phyloP scores from a whole-genome alignment of 1,140 invertebrate species.

The Hylyphantes graminicola region DNA sequence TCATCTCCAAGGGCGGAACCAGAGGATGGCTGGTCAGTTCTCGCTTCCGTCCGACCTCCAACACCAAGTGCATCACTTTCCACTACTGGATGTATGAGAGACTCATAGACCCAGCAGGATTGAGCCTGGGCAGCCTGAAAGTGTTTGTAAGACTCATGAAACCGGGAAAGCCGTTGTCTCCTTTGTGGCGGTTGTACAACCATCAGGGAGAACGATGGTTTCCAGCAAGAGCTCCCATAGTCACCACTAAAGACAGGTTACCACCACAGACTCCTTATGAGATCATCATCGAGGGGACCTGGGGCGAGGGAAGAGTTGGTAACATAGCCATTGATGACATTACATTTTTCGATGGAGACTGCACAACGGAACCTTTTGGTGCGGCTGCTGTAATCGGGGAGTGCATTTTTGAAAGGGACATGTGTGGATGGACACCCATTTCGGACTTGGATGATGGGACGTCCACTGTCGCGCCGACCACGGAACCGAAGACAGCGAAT shows the following conservation, averaged over 20 bases:
- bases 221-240: constrained; percentile 70
- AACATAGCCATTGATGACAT: constrained; percentile 77
- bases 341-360: constrained; percentile 75
- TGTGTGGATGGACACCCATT: constrained; percentile 75
- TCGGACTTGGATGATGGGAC: constrained; percentile 63
- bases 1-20: constrained; percentile 69
- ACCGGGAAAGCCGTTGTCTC: constrained; percentile 66
- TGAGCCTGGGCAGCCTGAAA: constrained; percentile 73
- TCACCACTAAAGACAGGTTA: constrained; percentile 26
- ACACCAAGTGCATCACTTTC: constrained; percentile 73
- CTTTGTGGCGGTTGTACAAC: constrained; percentile 77
- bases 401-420: constrained; percentile 75
- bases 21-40: constrained; percentile 71
- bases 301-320: constrained; percentile 76
- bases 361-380: constrained; percentile 70
- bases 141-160: constrained; percentile 67
- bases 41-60: constrained; percentile 62
- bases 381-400: constrained; percentile 68
- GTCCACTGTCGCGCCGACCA: constrained; percentile 46
- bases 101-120: constrained; percentile 75
- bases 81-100: constrained; percentile 78
- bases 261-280: constrained; percentile 62
- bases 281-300: constrained; percentile 76
- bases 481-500: constrained; percentile 37
- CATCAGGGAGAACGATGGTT: constrained; percentile 76